Conservation (phyloP, 2,113 vertebrate species). For the Lepidothrix coronata region DNA sequence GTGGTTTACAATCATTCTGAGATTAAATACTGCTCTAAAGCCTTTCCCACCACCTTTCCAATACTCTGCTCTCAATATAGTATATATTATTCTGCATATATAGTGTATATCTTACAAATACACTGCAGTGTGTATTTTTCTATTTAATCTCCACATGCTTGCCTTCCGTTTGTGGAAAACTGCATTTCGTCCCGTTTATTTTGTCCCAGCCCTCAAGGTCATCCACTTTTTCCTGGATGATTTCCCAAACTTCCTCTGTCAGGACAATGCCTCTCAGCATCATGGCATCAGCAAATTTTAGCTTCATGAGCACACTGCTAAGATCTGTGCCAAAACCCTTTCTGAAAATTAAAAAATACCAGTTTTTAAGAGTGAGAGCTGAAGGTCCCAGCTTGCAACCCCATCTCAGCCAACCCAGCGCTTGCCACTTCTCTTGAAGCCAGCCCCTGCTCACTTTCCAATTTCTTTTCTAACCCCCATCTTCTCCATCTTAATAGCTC, state of each 20-base stretch:
- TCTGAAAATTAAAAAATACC: constrained; percentile 37
- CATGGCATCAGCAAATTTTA: constrained; percentile 46
- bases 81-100: background rate
- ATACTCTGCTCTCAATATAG: background rate
- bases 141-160: background rate
- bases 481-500: background rate
- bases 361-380: background rate
- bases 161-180: background rate
- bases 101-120: background rate
- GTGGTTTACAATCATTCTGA: background rate
- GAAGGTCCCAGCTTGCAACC: background rate
- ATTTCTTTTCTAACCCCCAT: background rate
- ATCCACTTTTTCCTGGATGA: constrained; percentile 46
- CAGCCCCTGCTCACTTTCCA: background rate
- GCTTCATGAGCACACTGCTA: background rate
- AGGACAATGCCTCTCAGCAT: constrained; percentile 53
- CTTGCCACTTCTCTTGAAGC: background rate
- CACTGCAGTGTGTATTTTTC: background rate
- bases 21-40: background rate
- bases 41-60: background rate
- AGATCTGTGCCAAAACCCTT: constrained; percentile 18
- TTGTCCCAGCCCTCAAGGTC: constrained; percentile 37
- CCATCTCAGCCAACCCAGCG: background rate
- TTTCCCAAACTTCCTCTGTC: constrained; percentile 30
- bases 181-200: constrained; percentile 1